phyloP scores from a whole-genome alignment of 2,888 invertebrate genomes.

The Aproaerema taeniolella region DNA sequence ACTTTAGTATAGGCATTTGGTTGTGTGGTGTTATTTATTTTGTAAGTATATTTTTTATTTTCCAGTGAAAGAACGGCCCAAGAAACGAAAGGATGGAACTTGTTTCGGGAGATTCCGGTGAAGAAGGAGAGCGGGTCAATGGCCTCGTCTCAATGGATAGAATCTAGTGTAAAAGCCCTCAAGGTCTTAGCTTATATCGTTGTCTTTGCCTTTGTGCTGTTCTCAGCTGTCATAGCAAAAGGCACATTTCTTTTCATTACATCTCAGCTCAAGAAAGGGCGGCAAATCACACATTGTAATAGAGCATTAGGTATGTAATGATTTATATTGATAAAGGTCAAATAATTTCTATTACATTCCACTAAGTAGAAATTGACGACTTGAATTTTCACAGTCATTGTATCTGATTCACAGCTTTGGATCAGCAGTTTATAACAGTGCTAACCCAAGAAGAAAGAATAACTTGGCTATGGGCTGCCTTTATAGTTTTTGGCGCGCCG shows the following conservation, averaged over 20 bases:
- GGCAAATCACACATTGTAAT: constrained; percentile 79
- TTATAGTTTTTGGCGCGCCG: constrained; percentile 86
- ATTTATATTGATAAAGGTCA: too few relatives aligned
- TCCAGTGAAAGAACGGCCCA: constrained; percentile 73
- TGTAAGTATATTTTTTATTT: too few relatives aligned
- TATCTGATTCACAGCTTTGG: constrained; percentile 63
- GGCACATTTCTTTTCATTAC: constrained; percentile 84
- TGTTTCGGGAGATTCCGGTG: constrained; percentile 85
- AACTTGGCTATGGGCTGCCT: constrained; percentile 88
- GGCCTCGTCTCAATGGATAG: constrained; percentile 79
- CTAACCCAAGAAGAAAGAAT: constrained; percentile 81
- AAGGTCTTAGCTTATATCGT: constrained; percentile 83
- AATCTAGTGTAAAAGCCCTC: constrained; percentile 77
- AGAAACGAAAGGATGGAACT: constrained; percentile 85
- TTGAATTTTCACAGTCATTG: too few relatives aligned
- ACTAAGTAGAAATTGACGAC: too few relatives aligned
- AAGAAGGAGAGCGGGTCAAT: constrained; percentile 83
- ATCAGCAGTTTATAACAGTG: constrained; percentile 79
- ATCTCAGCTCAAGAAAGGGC: constrained; percentile 79
- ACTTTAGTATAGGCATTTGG: too few relatives aligned
- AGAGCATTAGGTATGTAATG: constrained; percentile 47
- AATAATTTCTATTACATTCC: too few relatives aligned
- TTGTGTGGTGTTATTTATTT: too few relatives aligned
- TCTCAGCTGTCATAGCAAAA: constrained; percentile 84
- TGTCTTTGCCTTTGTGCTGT: constrained; percentile 81